Evolutionary conservation across 2,797 vertebrate genomes (phyloP).

Genomic region (Poecilia velifera): DNA sequence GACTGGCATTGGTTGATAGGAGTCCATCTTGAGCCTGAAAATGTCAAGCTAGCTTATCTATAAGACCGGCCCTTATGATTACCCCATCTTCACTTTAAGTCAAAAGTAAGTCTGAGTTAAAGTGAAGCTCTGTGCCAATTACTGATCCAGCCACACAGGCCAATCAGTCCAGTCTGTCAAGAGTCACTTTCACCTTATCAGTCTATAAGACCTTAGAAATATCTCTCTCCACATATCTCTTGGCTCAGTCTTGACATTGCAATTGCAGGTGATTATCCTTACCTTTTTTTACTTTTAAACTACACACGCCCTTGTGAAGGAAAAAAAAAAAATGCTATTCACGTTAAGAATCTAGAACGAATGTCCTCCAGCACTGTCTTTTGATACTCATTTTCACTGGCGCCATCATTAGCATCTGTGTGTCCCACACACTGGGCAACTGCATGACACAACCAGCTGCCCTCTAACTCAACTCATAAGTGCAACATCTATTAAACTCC

Average conservation of each 20-base stretch:
- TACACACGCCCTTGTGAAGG: neutral
- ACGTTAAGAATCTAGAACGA: neutral
- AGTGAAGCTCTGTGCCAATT: neutral
- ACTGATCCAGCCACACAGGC: neutral
- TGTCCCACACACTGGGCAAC: neutral
- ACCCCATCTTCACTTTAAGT: neutral
- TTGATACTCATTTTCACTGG: neutral
- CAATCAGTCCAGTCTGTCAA: neutral
- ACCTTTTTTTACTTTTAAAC: neutral
- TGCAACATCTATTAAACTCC: neutral
- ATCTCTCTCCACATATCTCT: neutral
- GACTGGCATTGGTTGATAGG: neutral
- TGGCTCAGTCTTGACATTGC: neutral
- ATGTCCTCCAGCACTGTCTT: neutral
- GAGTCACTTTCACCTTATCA: neutral
- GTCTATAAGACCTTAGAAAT: neutral
- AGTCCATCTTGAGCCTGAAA: neutral
- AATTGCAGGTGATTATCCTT: neutral
- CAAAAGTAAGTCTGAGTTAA: neutral
- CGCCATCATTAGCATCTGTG: neutral
- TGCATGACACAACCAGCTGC: neutral
- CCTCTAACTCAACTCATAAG: neutral
- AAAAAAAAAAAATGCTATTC: neutral
- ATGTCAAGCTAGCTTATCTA: neutral
- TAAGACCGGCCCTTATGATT: neutral